Base-by-base conservation (phyloP, 2,113 vertebrate species). In the Antennarius striatus region DNA sequence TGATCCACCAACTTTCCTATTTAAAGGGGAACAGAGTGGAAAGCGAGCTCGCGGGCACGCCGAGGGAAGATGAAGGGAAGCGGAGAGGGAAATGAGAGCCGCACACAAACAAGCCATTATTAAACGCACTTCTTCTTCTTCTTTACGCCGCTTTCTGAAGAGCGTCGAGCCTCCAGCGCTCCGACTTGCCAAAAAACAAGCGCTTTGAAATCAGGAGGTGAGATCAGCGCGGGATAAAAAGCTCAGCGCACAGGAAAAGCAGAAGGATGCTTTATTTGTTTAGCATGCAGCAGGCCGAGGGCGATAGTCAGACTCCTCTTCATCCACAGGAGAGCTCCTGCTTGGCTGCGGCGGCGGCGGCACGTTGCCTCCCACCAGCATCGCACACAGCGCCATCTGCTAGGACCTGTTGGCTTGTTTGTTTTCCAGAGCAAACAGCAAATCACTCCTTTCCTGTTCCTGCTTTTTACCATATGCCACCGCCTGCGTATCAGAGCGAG, bases 371-470 rank as follows among this genome's bases (percentile, higher is more conserved):
- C 94, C 95, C 93, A 94, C 94, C 93, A 94, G 94, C 93, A 91
- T 63, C 56, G 68, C 73, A 73, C 93, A 92, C 91, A 87, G 93
- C 92, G 85, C 96, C 96, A 98, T 98, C 96, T 98, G 96, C 94
- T 93, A 94, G 92, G 95, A 97, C 96, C 95, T 96, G 96, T 98
- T 98, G 94, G 93, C 94, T 92, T 98, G 94, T 98, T 98, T 98
- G 95, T 97, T 98, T 98, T 98, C 94, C 92, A 92, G 94, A 94
- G 93, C 95, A 95, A 98, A 97, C 96, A 96, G 95, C 95, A 97
- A 98, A 98, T 94, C 94, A 96, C 93, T 95, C 91, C 93, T 97
- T 92, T 96, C 95, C 95, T 96, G 94, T 95, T 95, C 93, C 93
- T 88, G 88, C 93, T 95, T 96, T 94, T 94, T 94, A 93, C 95